Evolutionary conservation across 2,888 invertebrate genomes (phyloP), one percentile per base, ranked within the genome.

Genomic region (Acanthococcus lagerstroemiae): DNA sequence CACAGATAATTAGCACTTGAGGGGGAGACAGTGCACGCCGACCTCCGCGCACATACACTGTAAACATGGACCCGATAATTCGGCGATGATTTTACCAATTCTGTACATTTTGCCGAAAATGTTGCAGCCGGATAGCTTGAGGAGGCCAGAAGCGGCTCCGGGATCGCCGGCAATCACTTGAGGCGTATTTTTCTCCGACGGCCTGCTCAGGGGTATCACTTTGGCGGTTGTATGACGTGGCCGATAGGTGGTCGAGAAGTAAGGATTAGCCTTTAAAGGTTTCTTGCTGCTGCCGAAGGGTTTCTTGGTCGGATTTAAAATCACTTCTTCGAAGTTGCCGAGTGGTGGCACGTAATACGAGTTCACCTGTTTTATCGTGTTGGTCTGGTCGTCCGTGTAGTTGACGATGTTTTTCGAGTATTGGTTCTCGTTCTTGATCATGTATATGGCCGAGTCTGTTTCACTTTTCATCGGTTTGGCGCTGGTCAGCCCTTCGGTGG

Each of bases 61-160:
- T 78, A 91, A 85, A 80, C 94, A 94, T 74, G 94, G 93, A 73
- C 92, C 91, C 73, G 92, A 93, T 60, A 91, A 86, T 70, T 90
- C 86, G 73, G 84, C 82, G 70, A 94, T 88, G 67, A 84, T 82
- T 76, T 93, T 90, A 71, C 93, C 93, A 69, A 90, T 87, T 78
- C 84, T 83, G 76, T 91, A 94, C 60, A 89, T 86, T 73, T 85
- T 84, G 70, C 90, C 91, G 73, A 86, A 84, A 72, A 94, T 87
- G 77, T 89, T 88, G 76, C 94, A 94, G 67, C 93, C 93, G 75
- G 84, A 84, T 75, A 69, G 57, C 19, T 67, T 68, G 4, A 69
- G 21, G 55, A 60, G 9, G 12, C 67, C 63, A 3, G 67, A 56
- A 17, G 44, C 46, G n/a, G 45, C 52, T 15, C 46, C 52, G 7